Evolutionary conservation across 2,888 invertebrate genomes (phyloP), one percentile per base, ranked within the genome.

Genomic region (Agrypnus murinus): DNA sequence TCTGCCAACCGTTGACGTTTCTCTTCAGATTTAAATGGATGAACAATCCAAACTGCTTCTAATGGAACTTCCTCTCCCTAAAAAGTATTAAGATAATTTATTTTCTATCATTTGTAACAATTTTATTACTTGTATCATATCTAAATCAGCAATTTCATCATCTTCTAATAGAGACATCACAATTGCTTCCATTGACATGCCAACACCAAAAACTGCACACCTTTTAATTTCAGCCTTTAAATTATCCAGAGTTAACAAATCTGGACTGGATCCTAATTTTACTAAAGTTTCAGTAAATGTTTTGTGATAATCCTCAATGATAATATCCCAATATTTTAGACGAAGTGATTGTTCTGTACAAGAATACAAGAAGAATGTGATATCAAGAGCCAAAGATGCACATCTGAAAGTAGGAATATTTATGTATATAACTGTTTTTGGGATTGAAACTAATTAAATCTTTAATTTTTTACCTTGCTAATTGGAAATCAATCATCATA

Each of bases 401-500:
- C 65, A 73, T 50, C 73, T 71, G 17, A 46, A 46, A 15, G 2
- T 3, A 46, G 12, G 36, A 45, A 14, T 7, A 45, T n/a, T n/a
- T n/a, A n/a, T n/a, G n/a, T n/a, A n/a, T n/a, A n/a, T n/a, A n/a
- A n/a, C n/a, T 6, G 34, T n/a, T n/a, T n/a, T n/a, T n/a, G n/a
- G n/a, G n/a, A 25, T 38, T 38, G 38, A n/a, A n/a, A 4, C 2
- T 38, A 38, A 38, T 34, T 34, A 38, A 38, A 36, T 25, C 25
- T 25, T 5, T 25, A 25, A 25, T 25, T 25, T n/a, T n/a, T 72
- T 77, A 84, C 79, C 89, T 87, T 0, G 90, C 83, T 48, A 93
- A 79, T 81, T 93, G 93, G 77, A 92, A 93, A 79, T 93, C 93
- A 36, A 93, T 90, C 69, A 93, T 86, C 76, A 90, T 88, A 0